phyloP scores from a whole-genome alignment of 2,888 invertebrate genomes.

The Hypolimnas misippus region DNA sequence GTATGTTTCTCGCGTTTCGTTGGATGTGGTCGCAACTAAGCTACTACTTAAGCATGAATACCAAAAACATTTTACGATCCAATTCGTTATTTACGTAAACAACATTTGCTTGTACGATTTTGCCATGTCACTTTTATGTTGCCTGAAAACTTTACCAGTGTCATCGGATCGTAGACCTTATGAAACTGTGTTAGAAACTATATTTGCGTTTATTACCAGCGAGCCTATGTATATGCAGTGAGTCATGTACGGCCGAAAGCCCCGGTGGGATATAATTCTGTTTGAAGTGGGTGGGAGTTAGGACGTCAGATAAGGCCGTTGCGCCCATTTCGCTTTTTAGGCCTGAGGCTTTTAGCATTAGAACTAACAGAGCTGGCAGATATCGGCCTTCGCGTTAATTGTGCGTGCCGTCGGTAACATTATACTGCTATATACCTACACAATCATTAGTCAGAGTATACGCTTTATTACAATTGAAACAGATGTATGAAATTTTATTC shows the following conservation, averaged over 20 bases:
- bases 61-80: slow-evolving; percentile 10
- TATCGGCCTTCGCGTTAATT: slow-evolving; percentile 10
- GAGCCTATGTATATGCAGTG: slow-evolving; percentile 18
- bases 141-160: background rate
- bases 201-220: background rate
- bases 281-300: slow-evolving; percentile 29
- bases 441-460: background rate
- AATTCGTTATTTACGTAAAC: slow-evolving; percentile 14
- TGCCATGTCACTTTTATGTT: slow-evolving; percentile 9
- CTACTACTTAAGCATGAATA: background rate
- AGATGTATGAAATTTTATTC: background rate
- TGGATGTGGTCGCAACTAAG: background rate
- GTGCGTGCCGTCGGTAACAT: background rate
- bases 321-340: slow-evolving; percentile 28
- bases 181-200: background rate
- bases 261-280: slow-evolving; percentile 26
- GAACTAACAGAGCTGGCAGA: slow-evolving; percentile 15
- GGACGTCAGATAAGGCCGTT: slow-evolving; percentile 30
- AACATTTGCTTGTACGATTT: slow-evolving; percentile 11
- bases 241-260: slow-evolving; percentile 26
- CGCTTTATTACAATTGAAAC: background rate
- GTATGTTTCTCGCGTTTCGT: background rate
- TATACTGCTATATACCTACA: background rate
- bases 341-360: slow-evolving; percentile 22
- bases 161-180: background rate